Evolutionary conservation across 2,888 invertebrate genomes (phyloP).

Genomic region (Hofmannophila pseudospretella): DNA sequence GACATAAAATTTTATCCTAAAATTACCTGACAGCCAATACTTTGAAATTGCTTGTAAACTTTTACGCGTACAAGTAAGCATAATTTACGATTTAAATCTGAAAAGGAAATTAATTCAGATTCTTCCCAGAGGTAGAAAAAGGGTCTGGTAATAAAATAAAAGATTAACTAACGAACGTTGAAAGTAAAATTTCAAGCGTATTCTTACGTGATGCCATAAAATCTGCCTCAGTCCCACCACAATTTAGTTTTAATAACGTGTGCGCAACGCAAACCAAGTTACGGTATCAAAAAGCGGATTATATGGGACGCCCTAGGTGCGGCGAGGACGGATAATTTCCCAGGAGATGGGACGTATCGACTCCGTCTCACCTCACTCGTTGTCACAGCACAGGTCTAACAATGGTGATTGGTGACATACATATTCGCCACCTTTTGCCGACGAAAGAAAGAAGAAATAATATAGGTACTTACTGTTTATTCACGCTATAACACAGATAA

Average conservation of each 20-base stretch:
- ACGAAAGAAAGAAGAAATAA: too few species aligned
- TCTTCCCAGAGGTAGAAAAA: too few species aligned
- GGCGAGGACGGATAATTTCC: constrained; percentile 50
- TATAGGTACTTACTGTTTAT: too few species aligned
- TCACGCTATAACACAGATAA: too few species aligned
- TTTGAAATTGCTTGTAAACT: too few species aligned
- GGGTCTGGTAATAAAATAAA: constrained; percentile 1
- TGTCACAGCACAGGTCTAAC: constrained; percentile 1
- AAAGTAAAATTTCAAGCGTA: background rate
- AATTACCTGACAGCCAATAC: too few species aligned
- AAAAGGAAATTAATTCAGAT: too few species aligned
- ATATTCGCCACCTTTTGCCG: too few species aligned
- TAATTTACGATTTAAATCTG: too few species aligned
- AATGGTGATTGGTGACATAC: background rate
- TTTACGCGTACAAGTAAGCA: too few species aligned
- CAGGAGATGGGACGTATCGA: constrained; percentile 46
- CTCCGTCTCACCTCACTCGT: constrained; percentile 21
- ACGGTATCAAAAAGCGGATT: constrained; percentile 33
- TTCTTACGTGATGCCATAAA: constrained; percentile 1
- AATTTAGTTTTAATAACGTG: constrained; percentile 36
- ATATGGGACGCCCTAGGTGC: constrained; percentile 14
- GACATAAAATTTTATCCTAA: too few species aligned
- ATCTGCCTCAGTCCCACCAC: constrained; percentile 24
- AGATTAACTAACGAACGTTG: background rate
- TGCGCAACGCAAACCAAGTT: constrained; percentile 28